phyloP scores from a whole-genome alignment of 2,113 vertebrate genomes.

The Chloebia gouldiae region DNA sequence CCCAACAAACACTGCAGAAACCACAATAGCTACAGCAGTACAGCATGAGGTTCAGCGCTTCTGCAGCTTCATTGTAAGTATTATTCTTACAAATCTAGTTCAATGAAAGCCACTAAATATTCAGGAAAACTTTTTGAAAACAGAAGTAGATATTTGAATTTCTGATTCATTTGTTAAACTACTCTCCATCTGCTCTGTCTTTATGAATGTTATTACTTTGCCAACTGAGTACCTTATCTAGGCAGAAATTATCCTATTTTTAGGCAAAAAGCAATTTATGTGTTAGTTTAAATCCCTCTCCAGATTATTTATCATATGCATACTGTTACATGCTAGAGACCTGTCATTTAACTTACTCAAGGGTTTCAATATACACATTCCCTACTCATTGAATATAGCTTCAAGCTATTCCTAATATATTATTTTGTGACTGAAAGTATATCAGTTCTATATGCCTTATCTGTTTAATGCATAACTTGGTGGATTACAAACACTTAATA shows the following conservation, averaged over 20 bases:
- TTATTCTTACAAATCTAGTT: not conserved
- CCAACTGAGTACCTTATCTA: not conserved
- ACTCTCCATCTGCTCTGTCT: not conserved
- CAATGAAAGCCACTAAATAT: not conserved
- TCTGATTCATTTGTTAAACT: not conserved
- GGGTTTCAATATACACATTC: not conserved
- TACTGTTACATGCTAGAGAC: not conserved
- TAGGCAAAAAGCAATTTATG: not conserved
- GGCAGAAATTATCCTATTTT: not conserved
- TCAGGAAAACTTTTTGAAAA: not conserved
- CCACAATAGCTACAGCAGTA: not conserved
- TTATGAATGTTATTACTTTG: not conserved
- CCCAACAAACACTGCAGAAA: not conserved
- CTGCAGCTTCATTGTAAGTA: not conserved
- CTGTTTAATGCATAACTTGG: not conserved
- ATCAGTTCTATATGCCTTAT: not conserved
- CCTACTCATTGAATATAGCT: not conserved
- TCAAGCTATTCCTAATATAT: not conserved
- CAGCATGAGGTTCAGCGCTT: not conserved
- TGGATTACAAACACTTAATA: not conserved
- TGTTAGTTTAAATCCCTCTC: not conserved
- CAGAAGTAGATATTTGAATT: not conserved
- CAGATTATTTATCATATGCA: not conserved
- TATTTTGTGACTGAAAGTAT: not conserved
- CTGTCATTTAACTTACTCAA: not conserved